Base-by-base conservation (phyloP, 1,140 invertebrate genomes). In the Anoplophora glabripennis region DNA sequence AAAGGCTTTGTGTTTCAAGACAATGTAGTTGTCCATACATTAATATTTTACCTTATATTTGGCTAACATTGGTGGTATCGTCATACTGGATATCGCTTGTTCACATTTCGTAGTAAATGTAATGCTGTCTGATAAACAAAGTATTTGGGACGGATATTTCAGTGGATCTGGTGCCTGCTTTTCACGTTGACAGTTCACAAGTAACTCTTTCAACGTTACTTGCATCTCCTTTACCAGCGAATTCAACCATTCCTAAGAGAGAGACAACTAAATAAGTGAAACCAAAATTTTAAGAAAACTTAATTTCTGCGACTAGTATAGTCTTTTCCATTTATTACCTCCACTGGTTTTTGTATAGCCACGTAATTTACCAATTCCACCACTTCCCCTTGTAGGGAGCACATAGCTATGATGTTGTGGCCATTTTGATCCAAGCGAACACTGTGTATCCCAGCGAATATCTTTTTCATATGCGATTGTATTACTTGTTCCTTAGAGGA, bases 401-500 rank as follows among this genome's bases (percentile, higher is more conserved):
- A 82, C 75, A 94, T 88, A 3, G 88, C 81, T 1, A 84, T 73
- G 57, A 95, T 93, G 45, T 84, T 82, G 36, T 85, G 69, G 41
- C 76, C 76, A 36, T 81, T 76, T 21, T 84, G 78, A 61, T 86
- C 83, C 73, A 90, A 89, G 66, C 66, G 59, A 5, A 96, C 87
- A 52, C 75, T 83, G 68, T 90, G 82, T 53, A 97, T 90, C 3
- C 96, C 96, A 54, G 93, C 89, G 77, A 96, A 98, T 11, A 99
- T 77, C 79, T 99, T 99, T 68, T 95, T 94, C 63, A 99, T 79
- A 76, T 98, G 95, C 0, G 87, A 83, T 75, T 97, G 92, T 71
- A 98, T 89, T 0, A 97, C 89, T 49, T 84, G 84, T 47, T 89
- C 88, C 68, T 93, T 93, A 0, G 89, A 92, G 0, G 89, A 88